Evolutionary conservation across 1,140 invertebrate species (phyloP).

Genomic region (Pectinophora gossypiella): DNA sequence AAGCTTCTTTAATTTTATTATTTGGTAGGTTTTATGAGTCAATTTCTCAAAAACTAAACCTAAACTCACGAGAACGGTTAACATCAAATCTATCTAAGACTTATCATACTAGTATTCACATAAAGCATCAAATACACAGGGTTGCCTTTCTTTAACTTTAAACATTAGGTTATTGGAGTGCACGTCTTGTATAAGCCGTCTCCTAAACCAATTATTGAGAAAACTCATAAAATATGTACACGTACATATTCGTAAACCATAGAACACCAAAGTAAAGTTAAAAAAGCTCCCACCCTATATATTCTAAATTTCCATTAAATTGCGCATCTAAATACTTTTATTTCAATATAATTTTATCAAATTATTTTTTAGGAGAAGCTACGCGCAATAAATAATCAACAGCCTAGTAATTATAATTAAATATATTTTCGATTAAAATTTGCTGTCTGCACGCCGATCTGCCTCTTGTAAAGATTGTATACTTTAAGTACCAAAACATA

Average conservation of each 20-base stretch:
- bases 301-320: background rate
- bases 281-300: background rate
- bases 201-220: no score
- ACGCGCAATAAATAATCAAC: background rate
- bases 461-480: no score
- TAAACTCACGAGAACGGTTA: no score
- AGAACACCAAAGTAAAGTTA: no score
- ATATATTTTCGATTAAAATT: background rate
- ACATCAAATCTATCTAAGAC: background rate
- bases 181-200: no score
- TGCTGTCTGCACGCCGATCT: no score
- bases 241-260: no score
- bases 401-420: background rate
- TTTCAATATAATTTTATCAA: background rate
- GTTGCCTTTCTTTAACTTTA: background rate
- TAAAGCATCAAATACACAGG: background rate
- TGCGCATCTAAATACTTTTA: background rate
- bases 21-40: no score
- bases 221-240: no score
- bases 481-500: constrained; percentile 16
- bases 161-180: no score
- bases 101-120: background rate
- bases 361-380: background rate
- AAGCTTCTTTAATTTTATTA: no score
- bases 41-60: background rate